Base-by-base conservation (phyloP, 2,797 vertebrate species). In the Sebastes kiyomatsui region DNA sequence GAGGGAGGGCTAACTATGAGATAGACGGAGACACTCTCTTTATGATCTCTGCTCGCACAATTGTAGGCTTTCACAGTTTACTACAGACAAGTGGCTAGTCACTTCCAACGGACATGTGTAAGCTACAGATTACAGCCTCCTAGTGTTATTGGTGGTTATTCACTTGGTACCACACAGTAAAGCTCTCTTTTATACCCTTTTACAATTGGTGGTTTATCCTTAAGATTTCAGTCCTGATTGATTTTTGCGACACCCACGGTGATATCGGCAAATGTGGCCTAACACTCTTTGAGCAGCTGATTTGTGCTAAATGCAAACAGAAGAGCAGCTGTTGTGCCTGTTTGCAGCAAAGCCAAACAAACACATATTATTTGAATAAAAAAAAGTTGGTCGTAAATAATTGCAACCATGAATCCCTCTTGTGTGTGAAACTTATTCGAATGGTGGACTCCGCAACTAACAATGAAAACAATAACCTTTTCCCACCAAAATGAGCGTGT, bases 11-110 rank as follows among this genome's bases (percentile, higher is more conserved):
- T 67, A 81, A 82, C 71, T 30, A 75, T 28, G 59, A 77, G 66
- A 84, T 35, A 74, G 79, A 83, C 71, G 42, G 79, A 83, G 79
- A 80, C 33, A 64, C 54, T 75, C 27, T 70, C 58, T 73, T 79
- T 75, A 81, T 77, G 73, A 72, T 84, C 59, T 79, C 42, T 32
- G 20, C 64, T 46, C 32, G 62, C 14, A 49, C 20, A 71, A 52
- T 35, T 52, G 42, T 69, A 81, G 61, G 27, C 56, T 60, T 61
- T 52, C 30, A 49, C 55, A 42, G 49, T 84, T 82, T 72, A 72
- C 73, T 60, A 55, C 74, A 56, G 54, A 61, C 58, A 42, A 22
- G 49, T 52, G 62, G 52, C 20, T 72, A 9, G 22, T 59, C 69
- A 60, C 38, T 73, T 74, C 46, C 20, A 79, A 62, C 25, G 11